Base-by-base conservation (phyloP, 2,797 vertebrate species). In the Heterohyrax brucei region DNA sequence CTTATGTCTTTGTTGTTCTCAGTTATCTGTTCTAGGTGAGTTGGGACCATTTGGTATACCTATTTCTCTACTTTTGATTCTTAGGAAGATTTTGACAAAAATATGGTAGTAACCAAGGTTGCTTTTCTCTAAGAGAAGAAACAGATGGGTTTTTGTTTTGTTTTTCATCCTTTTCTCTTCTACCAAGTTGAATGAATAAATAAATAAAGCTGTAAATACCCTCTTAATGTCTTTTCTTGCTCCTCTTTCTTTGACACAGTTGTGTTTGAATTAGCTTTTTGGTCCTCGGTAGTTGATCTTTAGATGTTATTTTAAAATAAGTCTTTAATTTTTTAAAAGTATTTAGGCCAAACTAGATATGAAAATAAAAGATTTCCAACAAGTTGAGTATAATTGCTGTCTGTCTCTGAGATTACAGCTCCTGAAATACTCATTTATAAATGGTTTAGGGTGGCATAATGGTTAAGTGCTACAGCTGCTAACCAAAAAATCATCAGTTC, bases 261-360 rank as follows among this genome's bases (percentile, higher is more conserved):
- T 73, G 2, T 75, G 44, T 82, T 84, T 89, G 33, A 5, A 56
- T 2, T 0, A 76, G 46, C 26, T 66, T 24, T 64, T 66, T 83
- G 48, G 21, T 78, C 44, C 30, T 16, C 21, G 4, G 26, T 83
- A 1, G 24, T 1, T 84, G 73, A 50, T 77, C 87, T 64, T 81
- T 85, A 75, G 19, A 19, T 53, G 18, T 94, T 64, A 88, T 76
- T 93, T 94, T 85, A 91, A 28, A 39, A 39, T 39, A 39, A 39
- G 39, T 39, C 2, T 39, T 39, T 39, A 39, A 39, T 39, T 39
- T 39, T n/a, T 91, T 90, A 72, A 77, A 80, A 89, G 61, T 91
- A 77, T 22, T 50, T 61, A 73, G 87, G n/a, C 7, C 70, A 86
- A 72, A 59, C 16, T 75, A 68, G 26, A 91, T 86, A 14, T 9